Evolutionary conservation across 2,888 invertebrate genomes (phyloP), one percentile per base, ranked within the genome.

Genomic region (Polyommatus iphigenia): DNA sequence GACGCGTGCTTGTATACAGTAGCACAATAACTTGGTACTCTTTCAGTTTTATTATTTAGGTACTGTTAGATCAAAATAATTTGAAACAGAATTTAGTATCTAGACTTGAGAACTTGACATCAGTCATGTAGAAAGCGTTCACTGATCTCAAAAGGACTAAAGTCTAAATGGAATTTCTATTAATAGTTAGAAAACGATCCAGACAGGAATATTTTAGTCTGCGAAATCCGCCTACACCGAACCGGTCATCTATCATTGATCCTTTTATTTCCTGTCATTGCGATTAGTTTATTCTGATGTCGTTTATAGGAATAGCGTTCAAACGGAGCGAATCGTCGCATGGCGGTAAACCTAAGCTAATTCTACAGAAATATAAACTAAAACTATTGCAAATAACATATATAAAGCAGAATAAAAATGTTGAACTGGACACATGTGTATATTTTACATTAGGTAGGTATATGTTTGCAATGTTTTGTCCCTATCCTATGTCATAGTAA

Each of bases 171-270:
- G 54, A 54, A 75, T 75, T 75, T 75, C 75, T 75, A 75, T 75
- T 75, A 75, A 32, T 75, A 75, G 75, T 46, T 18, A 15, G 54
- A 50, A 73, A 73, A 73, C 73, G 73, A 76, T 32, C 24, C 79
- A 77, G 77, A 79, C 79, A 24, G 50, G 46, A 76, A 46, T 79
- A 79, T 79, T 79, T 79, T 71, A 67, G 79, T 79, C 71, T 71
- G 73, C 67, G 71, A 79, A 78, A 5, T 76, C 78, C 78, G 79
- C 78, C 79, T 78, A 73, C 78, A 76, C 72, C 59, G 79, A 59
- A 62, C 76, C 29, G 71, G 18, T 8, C 24, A 78, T 78, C 76
- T 79, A 78, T 76, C 71, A 50, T 15, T 78, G 46, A 46, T 79
- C 79, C 24, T 75, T 75, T 75, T 75, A 75, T 75, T 75, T 75